Percentiles rank a stretch among this genome's conserved stretches.
Evolutionary conservation across 2,113 vertebrate genomes (phyloP).

Genomic region (Neopipo cinnamomea): DNA sequence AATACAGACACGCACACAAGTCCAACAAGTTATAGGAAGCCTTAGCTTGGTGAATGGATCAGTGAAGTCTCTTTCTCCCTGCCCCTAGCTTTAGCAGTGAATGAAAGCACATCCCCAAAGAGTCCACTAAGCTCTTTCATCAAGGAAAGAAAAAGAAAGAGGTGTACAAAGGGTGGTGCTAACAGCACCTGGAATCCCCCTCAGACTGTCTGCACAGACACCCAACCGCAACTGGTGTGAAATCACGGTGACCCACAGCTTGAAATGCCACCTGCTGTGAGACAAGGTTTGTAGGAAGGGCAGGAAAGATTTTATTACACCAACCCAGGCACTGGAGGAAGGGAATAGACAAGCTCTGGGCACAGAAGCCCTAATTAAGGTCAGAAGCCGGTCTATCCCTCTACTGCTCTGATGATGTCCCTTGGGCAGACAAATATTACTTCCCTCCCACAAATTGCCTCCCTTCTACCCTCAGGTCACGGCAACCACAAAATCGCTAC

Average conservation of each 20-base stretch:
- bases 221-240: not conserved
- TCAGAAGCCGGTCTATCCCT: not conserved
- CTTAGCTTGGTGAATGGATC: conserved; percentile 32
- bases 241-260: not conserved
- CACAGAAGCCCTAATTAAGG: conserved; percentile 32
- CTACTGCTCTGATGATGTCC: accelerated
- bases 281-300: not conserved
- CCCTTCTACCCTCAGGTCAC: not conserved
- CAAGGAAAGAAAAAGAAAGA: not conserved
- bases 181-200: conserved; percentile 52
- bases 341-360: not conserved
- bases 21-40: conserved; percentile 65
- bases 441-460: conserved; percentile 15
- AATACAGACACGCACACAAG: conserved; percentile 51
- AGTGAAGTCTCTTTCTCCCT: not conserved
- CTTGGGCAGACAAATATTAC: not conserved
- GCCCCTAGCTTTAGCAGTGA: conserved; percentile 27
- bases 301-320: not conserved
- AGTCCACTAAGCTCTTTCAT: conserved; percentile 2
- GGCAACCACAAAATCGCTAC: not conserved
- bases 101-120: not conserved
- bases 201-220: not conserved
- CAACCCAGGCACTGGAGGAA: not conserved
- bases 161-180: conserved; percentile 19
- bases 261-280: not conserved